phyloP scores from a whole-genome alignment of 2,797 vertebrate genomes.

The Sarcophilus harrisii region DNA sequence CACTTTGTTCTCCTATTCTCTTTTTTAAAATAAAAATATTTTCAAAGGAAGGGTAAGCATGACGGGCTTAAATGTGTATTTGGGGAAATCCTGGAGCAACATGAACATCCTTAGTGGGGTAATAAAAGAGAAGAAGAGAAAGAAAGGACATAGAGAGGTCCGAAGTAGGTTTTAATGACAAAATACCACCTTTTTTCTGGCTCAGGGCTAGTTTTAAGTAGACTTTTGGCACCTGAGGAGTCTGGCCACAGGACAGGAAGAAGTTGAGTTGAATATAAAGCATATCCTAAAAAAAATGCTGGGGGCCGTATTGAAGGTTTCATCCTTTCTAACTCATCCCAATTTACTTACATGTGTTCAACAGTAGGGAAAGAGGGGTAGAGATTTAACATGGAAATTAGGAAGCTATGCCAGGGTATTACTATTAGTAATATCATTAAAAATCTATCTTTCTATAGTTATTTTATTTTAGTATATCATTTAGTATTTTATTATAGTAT shows the following conservation, averaged over 20 bases:
- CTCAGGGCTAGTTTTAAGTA: background rate
- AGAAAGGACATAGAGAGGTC: background rate
- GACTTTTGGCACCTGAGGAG: background rate
- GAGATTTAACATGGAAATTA: background rate
- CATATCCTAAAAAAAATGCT: background rate
- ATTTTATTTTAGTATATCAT: background rate
- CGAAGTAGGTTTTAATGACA: background rate
- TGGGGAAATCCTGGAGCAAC: background rate
- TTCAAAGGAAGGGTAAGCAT: background rate
- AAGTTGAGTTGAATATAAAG: background rate
- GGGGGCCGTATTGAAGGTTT: background rate
- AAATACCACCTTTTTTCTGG: background rate
- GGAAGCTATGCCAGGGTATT: background rate
- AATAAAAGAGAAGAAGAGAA: background rate
- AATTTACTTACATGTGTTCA: background rate
- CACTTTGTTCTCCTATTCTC: background rate
- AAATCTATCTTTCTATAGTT: background rate
- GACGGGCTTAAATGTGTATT: background rate
- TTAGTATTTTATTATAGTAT: background rate
- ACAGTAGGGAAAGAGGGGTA: background rate
- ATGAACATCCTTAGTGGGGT: background rate
- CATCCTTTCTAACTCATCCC: background rate
- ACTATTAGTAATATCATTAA: background rate
- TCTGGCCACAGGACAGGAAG: background rate
- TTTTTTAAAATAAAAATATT: background rate